Base-by-base conservation (phyloP, 2,797 vertebrate genomes). In the Cynopterus sphinx region DNA sequence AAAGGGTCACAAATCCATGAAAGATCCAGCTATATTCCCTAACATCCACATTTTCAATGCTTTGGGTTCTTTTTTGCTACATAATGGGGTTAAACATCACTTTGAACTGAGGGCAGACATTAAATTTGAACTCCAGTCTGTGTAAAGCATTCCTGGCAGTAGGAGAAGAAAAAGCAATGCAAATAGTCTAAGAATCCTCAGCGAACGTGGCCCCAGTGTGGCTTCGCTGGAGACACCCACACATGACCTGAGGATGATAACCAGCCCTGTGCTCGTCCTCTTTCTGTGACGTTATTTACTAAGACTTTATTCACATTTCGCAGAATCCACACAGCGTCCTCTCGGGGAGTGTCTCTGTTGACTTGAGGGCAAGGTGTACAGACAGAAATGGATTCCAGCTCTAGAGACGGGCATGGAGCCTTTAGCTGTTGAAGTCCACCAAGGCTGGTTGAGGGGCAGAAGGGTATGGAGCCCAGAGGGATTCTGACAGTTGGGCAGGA, bases 151-250 rank as follows among this genome's bases (percentile, higher is more conserved):
- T 75, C 74, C 39, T 3, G 5, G 61, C 2, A 9, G 22, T 21
- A 31, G 71, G 65, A 70, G 57, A 70, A 4, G 39, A 31, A 70
- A 28, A 78, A 65, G 68, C 4, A 22, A 24, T 16, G 39, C 28
- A 49, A n/a, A 36, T 1, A 9, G 31, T 5, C 0, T 8, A 31
- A 59, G 11, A 15, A 2, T 22, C 46, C n/a, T 78, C 33, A 24
- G 0, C 2, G 43, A 53, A 4, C 9, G 5, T 0, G 28, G 51
- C 11, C 51, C 51, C 15, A 11, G 7, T 3, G 19, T 0, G 10
- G 55, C 57, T 70, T 36, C 49, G 51, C 68, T 7, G 12, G 3
- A 57, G 73, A 81, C 26, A 17, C 6, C 77, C 28, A 16, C 11
- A 1, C 1, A 77, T 11, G n/a, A 26, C 51, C 55, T 17, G 19